Conservation (phyloP, 1,140 invertebrate genomes). For the Macrocentrus cingulum region DNA sequence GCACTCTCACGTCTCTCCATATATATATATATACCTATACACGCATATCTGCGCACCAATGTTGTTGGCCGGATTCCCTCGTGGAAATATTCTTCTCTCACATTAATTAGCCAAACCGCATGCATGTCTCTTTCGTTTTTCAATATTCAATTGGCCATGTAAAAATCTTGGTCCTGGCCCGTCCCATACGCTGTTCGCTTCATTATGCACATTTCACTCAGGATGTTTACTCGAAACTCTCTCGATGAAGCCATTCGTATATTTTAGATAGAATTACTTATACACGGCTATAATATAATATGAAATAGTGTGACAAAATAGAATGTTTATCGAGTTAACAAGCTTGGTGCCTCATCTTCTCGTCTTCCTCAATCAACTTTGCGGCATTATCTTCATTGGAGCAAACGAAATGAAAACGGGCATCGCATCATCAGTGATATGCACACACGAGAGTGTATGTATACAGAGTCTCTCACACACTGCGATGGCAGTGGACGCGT, state of each 20-base stretch:
- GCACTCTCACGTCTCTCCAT: conserved; percentile 18
- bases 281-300: no score
- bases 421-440: no score
- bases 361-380: conserved; percentile 15
- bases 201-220: no score
- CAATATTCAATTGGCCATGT: conserved; percentile 27
- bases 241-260: no score
- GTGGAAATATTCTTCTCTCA: conserved; percentile 18
- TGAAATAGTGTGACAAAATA: no score
- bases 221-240: no score
- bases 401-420: conserved; percentile 27
- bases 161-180: conserved; percentile 19
- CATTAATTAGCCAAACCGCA: conserved; percentile 22
- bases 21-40: neutral
- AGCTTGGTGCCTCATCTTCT: neutral
- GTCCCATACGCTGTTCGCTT: conserved; percentile 21
- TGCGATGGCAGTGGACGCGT: no score
- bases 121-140: conserved; percentile 11
- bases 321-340: neutral
- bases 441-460: no score
- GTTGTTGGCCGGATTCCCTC: conserved; percentile 22
- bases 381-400: conserved; percentile 25
- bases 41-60: neutral
- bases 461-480: no score
- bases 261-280: no score